Evolutionary conservation across 2,113 vertebrate genomes (phyloP), one percentile per base, ranked within the genome.

Genomic region (Ochotona princeps): DNA sequence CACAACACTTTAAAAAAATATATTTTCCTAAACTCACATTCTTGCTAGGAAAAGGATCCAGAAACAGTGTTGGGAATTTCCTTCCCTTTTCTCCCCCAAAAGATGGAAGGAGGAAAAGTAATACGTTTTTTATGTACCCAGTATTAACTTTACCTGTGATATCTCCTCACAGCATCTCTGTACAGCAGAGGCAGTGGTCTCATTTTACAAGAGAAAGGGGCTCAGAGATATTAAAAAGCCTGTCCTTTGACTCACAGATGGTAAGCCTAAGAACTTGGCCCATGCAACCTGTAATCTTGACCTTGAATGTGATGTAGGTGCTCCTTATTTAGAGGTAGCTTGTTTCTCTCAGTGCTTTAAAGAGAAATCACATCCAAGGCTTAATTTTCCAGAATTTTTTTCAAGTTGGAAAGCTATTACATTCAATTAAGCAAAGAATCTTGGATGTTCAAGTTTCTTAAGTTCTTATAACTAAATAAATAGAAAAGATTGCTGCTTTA

Each of bases 401-500:
- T 49, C 51, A 90, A 93, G 28, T 10, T 86, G 14, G 32, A 49
- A 90, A 75, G 15, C 8, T 60, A n/a, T 11, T 9, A 61, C 12
- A 87, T 9, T 63, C 74, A 79, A 7, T 82, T 23, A 38, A 75
- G 26, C 30, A 57, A 73, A 75, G 25, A 70, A 82, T 69, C 32
- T 70, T 86, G 21, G 93, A n/a, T 82, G 57, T 89, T n/a, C 6
- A 82, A 87, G 38, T 51, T 69, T 73, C 38, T 63, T 84, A 87
- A 81, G 5, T 84, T 94, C 28, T 54, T 94, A 20, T 26, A 91
- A 83, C 17, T 17, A 79, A 94, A 91, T 21, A 82, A 17, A 63
- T 79, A n/a, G 61, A 80, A 95, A 78, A 38, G 92, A 79, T 90
- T 72, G 7, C 47, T 92, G 9, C 61, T 93, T 96, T 87, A 70